Base-by-base conservation (phyloP, 2,888 invertebrate genomes). In the Mythimna impura region DNA sequence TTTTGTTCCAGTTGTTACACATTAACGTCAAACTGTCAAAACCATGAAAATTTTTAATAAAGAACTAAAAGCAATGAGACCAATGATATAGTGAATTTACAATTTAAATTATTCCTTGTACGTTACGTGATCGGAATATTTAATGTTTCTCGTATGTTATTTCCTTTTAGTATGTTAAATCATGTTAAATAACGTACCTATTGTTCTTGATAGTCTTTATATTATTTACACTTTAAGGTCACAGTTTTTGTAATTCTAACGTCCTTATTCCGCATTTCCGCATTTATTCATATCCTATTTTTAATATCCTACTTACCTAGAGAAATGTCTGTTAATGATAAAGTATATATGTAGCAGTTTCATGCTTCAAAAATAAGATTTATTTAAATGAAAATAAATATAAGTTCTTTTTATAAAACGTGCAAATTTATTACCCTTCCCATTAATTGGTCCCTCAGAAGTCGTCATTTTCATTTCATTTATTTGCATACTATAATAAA, bases 21-120 rank as follows among this genome's bases (percentile, higher is more conserved):
- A 10, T 25, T 8, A 20, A 66, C 47, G 17, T 64, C 25, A 52
- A 64, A 43, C 30, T 20, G 20, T 60, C 22, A 22, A 40, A 73
- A 63, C 61, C 47, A 78, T 63, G 40, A 36, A 73, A 68, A 58
- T 78, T 78, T 30, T 36, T 67, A 82, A 76, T 71, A 58, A 66
- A 71, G 36, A 34, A 65, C 50, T 47, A 22, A 78, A 82, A 81
- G 79, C 81, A 82, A 81, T 73, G 70, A 68, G 71, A 82, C 82
- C 83, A 82, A 82, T 79, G 73, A 66, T 81, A 73, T 2, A 52
- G 10, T 20, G 10, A 54, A 66, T 82, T 81, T 71, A 47, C 70
- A 81, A 76, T 77, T 81, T 60, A 72, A 81, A 84, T 73, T 70
- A 81, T 76, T 80, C 71, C 73, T 71, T 71, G 85, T 78, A 17